Percentiles rank a stretch among this genome's conserved stretches.
Conservation (phyloP, 1,140 invertebrate species). For the Riptortus pedestris region DNA sequence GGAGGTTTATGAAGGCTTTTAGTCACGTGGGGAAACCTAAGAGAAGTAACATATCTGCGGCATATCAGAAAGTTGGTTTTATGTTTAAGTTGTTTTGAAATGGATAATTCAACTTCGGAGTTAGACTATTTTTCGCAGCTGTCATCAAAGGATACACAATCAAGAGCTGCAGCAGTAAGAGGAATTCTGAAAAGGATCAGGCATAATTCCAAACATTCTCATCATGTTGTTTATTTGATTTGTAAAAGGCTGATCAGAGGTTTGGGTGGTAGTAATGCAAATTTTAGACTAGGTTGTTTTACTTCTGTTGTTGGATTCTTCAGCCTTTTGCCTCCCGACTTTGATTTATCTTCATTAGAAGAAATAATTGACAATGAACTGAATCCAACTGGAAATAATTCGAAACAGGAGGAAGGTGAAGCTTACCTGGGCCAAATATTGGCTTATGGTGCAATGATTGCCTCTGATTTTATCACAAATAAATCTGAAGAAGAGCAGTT, state of each 20-base stretch:
- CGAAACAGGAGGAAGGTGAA: constrained; percentile 1
- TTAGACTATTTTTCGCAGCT: constrained; percentile 5
- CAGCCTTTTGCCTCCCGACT: neutral
- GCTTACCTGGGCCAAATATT: constrained; percentile 4
- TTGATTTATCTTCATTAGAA: neutral
- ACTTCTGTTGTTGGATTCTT: neutral
- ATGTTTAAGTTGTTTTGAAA: neutral
- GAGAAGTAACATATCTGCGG: too few relatives aligned
- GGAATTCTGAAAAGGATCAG: neutral
- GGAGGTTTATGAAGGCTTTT: too few relatives aligned
- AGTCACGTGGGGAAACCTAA: too few relatives aligned
- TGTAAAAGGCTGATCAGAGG: neutral
- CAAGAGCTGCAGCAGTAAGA: neutral
- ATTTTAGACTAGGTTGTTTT: constrained; percentile 2
- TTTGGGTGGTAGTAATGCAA: neutral
- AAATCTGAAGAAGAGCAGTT: neutral
- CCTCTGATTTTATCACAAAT: neutral
- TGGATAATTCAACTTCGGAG: neutral
- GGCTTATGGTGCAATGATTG: constrained; percentile 7
- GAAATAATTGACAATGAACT: neutral
- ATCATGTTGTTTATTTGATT: neutral
- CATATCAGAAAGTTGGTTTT: too few relatives aligned
- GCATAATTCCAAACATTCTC: neutral
- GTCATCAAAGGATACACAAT: neutral
- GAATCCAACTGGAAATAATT: neutral